These are phyloP conservation scores for Athripsodes cinereus DNA, from an alignment of 2,888 invertebrate species.

Conservation along the genomic window DNA sequence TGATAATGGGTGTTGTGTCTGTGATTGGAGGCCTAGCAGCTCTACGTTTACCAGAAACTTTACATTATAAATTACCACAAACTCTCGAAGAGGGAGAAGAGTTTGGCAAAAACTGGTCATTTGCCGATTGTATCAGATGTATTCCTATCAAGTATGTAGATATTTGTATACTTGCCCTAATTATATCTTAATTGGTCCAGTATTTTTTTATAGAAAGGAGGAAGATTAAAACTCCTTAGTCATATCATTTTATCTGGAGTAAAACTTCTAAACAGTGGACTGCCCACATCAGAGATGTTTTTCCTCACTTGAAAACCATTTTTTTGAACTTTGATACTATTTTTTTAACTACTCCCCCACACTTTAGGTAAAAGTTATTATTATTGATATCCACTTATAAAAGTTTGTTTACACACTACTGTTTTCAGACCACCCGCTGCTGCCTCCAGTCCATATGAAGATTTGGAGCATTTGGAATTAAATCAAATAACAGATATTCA, in stretches of 20 bases:
- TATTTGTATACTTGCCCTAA: background rate
- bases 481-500: slow-evolving; percentile 38
- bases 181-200: no score
- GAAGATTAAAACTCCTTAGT: no score
- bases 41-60: slow-evolving; percentile 76
- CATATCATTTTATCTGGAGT: no score
- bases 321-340: no score
- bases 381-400: no score
- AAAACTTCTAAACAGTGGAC: no score
- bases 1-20: slow-evolving; percentile 78
- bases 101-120: slow-evolving; percentile 77
- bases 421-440: slow-evolving; percentile 44
- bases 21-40: slow-evolving; percentile 77
- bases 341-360: no score
- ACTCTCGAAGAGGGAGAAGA: slow-evolving; percentile 84
- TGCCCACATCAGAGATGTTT: no score
- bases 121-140: slow-evolving; percentile 68
- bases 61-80: slow-evolving; percentile 76
- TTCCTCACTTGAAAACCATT: no score
- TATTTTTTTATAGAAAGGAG: no score
- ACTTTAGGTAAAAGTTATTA: no score
- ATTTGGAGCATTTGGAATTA: slow-evolving; percentile 57
- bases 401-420: no score
- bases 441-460: slow-evolving; percentile 63
- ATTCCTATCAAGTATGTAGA: slow-evolving; percentile 57